Percentiles rank a stretch among this genome's conserved stretches.
phyloP scores from a whole-genome alignment of 2,113 vertebrate species.

The Thunnus thynnus region DNA sequence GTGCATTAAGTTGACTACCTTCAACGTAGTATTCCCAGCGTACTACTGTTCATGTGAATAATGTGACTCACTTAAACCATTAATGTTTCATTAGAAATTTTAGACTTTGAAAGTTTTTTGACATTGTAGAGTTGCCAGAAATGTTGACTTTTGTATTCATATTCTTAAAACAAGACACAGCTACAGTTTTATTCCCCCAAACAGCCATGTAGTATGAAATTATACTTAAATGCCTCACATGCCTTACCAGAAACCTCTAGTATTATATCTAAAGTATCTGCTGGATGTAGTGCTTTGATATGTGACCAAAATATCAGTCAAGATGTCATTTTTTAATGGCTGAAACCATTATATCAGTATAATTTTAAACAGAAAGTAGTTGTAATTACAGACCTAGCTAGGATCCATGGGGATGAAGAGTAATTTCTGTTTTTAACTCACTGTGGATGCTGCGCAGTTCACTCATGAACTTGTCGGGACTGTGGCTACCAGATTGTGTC shows the following conservation, averaged over 20 bases:
- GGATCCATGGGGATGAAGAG: neutral
- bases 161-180: neutral
- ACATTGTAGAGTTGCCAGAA: no score
- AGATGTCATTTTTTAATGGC: no score
- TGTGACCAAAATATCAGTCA: neutral
- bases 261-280: neutral
- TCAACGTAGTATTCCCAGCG: no score
- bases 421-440: constrained; percentile 56
- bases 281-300: neutral
- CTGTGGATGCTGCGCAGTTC: constrained; percentile 72
- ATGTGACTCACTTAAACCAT: neutral
- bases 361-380: no score
- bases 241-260: neutral
- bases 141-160: neutral
- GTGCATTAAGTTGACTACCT: no score
- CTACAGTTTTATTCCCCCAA: neutral
- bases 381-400: no score
- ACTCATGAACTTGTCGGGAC: constrained; percentile 75
- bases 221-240: neutral
- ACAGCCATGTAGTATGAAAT: neutral
- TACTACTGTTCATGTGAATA: no score
- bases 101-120: neutral
- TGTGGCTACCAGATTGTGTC: constrained; percentile 52
- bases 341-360: no score
- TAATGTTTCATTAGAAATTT: neutral